A percentile compares a stretch with the other conserved stretches of the same genome.
Evolutionary conservation across 2,888 invertebrate species (phyloP).

Genomic region (Cybosia mesomella): DNA sequence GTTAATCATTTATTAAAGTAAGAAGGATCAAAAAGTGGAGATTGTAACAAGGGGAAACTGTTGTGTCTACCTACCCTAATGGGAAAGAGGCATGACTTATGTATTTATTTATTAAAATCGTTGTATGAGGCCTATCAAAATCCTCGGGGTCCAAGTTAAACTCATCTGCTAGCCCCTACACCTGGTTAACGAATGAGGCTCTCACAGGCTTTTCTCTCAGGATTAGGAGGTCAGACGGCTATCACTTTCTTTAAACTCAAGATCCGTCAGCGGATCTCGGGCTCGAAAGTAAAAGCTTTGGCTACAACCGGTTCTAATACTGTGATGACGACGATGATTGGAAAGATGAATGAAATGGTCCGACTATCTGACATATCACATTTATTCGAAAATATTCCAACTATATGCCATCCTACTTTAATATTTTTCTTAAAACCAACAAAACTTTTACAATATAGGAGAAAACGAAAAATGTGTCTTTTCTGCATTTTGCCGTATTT

Average conservation of each 20-base stretch:
- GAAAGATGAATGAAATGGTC: not conserved
- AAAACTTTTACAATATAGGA: no score
- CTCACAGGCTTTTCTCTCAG: not conserved
- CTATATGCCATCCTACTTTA: no score
- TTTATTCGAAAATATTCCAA: not conserved
- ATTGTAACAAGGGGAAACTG: no score
- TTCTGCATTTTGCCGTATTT: no score
- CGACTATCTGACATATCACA: not conserved
- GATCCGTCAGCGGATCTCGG: accelerated
- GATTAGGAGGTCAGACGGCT: not conserved
- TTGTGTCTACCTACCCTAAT: no score
- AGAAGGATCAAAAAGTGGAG: no score
- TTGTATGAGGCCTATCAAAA: not conserved
- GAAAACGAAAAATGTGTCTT: no score
- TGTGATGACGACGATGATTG: not conserved
- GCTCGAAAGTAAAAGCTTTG: not conserved
- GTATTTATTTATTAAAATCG: not conserved
- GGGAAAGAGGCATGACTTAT: no score
- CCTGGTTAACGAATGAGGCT: not conserved
- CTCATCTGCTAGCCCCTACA: not conserved
- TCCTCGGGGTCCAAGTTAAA: not conserved
- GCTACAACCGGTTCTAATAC: not conserved
- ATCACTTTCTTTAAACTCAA: no score
- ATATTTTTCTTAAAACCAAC: no score
- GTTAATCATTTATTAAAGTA: not conserved